These are phyloP conservation scores for Apodemia duryi DNA, from an alignment of 2,888 invertebrate species.

Conservation along the genomic window DNA sequence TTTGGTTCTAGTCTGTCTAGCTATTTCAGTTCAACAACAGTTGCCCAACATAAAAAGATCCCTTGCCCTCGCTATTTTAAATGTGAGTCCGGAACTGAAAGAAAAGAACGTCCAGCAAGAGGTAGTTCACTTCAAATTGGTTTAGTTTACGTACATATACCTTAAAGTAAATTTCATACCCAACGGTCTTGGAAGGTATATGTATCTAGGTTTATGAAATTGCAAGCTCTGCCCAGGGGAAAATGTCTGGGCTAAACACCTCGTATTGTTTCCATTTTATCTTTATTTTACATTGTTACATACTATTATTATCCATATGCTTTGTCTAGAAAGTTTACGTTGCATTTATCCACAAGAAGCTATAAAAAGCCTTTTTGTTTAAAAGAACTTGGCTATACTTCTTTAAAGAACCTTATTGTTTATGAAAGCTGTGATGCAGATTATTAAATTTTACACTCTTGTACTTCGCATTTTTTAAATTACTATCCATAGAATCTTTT, in stretches of 20 bases:
- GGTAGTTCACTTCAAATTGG: slow-evolving; percentile 48
- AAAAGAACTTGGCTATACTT: slow-evolving; percentile 14
- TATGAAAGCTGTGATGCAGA: background rate
- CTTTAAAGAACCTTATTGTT: slow-evolving; percentile 1
- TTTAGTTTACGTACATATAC: slow-evolving; percentile 29
- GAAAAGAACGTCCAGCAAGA: slow-evolving; percentile 32
- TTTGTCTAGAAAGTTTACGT: slow-evolving; percentile 39
- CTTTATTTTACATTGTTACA: slow-evolving; percentile 38
- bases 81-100: slow-evolving; percentile 29
- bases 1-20: slow-evolving; percentile 65
- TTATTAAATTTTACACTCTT: background rate
- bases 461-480: background rate
- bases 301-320: slow-evolving; percentile 32
- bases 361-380: slow-evolving; percentile 28
- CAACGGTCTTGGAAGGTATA: slow-evolving; percentile 24
- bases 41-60: slow-evolving; percentile 48
- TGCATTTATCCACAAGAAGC: slow-evolving; percentile 32
- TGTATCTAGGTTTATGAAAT: slow-evolving; percentile 57
- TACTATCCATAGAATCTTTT: too few relatives aligned
- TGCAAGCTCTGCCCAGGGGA: slow-evolving; percentile 67
- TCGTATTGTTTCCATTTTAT: slow-evolving; percentile 53
- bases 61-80: slow-evolving; percentile 38
- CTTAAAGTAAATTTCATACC: slow-evolving; percentile 37
- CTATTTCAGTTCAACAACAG: slow-evolving; percentile 61
- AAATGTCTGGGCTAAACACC: slow-evolving; percentile 68